Conservation (phyloP, 2,888 invertebrate genomes). For the Eupeodes luniger region DNA sequence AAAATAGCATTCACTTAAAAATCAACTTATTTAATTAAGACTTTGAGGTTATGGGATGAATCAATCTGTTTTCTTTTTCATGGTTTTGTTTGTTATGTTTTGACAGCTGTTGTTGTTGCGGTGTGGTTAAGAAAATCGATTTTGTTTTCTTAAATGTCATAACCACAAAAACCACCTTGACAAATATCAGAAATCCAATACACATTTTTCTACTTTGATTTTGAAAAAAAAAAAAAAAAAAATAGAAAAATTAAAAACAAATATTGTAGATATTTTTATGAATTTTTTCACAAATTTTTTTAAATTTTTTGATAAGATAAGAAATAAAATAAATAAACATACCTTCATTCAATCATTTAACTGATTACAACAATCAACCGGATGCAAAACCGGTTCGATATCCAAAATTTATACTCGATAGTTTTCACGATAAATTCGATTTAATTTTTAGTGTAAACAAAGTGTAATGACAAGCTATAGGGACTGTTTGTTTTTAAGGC, state of each 20-base stretch:
- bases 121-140: neutral
- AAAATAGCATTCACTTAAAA: conserved; percentile 41
- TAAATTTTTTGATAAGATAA: too few species aligned
- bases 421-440: neutral
- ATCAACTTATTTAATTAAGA: neutral
- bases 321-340: neutral
- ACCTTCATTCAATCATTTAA: neutral
- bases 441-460: neutral
- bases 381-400: neutral
- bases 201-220: too few species aligned
- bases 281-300: neutral
- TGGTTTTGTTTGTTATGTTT: conserved; percentile 13
- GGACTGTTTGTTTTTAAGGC: too few species aligned
- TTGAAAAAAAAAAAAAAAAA: too few species aligned
- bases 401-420: neutral
- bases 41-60: neutral
- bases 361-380: neutral
- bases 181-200: too few species aligned
- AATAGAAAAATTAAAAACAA: too few species aligned
- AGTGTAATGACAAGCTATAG: too few species aligned
- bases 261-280: too few species aligned
- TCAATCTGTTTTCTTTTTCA: neutral
- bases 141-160: neutral
- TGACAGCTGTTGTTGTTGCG: neutral
- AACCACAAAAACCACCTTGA: neutral